Conservation (phyloP, 2,797 vertebrate species). For the Morus bassanus region DNA sequence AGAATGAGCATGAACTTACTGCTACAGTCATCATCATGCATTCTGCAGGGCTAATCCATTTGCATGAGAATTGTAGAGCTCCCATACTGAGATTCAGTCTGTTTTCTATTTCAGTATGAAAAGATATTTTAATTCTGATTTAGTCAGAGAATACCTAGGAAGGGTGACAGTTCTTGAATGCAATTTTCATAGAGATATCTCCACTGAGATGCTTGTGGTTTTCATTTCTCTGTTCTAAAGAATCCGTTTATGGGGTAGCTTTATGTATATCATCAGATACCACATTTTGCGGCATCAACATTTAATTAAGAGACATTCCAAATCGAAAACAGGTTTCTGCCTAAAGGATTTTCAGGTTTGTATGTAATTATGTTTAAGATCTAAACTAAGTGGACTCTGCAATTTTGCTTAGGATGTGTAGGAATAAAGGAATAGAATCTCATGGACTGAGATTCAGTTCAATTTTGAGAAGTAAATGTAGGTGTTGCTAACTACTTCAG, state of each 20-base stretch:
- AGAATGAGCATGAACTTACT: not conserved
- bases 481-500: not conserved
- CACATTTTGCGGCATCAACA: not conserved
- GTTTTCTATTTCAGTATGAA: not conserved
- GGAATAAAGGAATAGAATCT: not conserved
- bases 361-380: not conserved
- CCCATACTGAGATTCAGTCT: not conserved
- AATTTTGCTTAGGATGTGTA: not conserved
- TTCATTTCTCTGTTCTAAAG: not conserved
- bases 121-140: not conserved
- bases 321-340: not conserved
- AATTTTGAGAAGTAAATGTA: not conserved
- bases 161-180: not conserved
- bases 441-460: not conserved
- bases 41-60: not conserved
- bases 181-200: not conserved
- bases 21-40: not conserved
- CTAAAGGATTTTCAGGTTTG: not conserved
- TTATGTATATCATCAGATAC: not conserved
- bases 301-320: not conserved
- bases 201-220: not conserved
- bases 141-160: not conserved
- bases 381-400: not conserved
- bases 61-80: not conserved
- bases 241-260: not conserved